Evolutionary conservation across 64 coral and sea anemone species (phyloP), one percentile per base, ranked within the genome.

Genomic region (Porites australiensis): DNA sequence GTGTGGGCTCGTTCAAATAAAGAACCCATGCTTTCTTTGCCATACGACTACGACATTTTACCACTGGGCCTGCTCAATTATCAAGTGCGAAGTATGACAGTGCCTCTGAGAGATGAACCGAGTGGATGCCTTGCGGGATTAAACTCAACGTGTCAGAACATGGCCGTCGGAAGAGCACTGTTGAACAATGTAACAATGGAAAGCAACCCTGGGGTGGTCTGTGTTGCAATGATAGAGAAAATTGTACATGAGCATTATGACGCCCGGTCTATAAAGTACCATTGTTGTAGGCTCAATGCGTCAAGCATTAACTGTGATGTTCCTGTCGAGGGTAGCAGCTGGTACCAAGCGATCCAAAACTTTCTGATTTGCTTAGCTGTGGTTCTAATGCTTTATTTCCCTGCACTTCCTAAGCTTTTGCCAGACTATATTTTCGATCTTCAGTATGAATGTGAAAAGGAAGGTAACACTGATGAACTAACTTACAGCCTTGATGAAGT

Each of bases 361-460:
- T 19, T 54, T 54, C 49, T 57, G 1, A 22, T 50, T 54, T 4
- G 15, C 22, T 55, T 77, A 9, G 18, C 49, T 6, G 2, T 77
- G 3, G 15, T 77, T 1, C 3, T 77, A 20, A 4, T 2, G 0
- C 2, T n/a, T 7, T 77, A 55, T 23, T 55, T 6, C 48, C 75
- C 75, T 3, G 50, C n/a, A 15, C 2, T 77, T 77, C 50, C 22
- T 22, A 6, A 55, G n/a, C 5, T 77, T 4, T 54, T 77, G 46
- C 75, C 75, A 54, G 75, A 77, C n/a, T 53, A 12, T 19, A 57
- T 75, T 51, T 75, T 75, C 27, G 12, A 75, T 43, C 45, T 75
- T 27, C 67, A 11, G 11, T 23, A 70, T 11, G 67, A 70, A 27
- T 70, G 22, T 70, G 21, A 22, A 43, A 70, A 70, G 67, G 67